Percentiles rank a stretch among this genome's conserved stretches.
Evolutionary conservation across 2,113 vertebrate genomes (phyloP).

Genomic region (Sinocyclocheilus maitianheensis): DNA sequence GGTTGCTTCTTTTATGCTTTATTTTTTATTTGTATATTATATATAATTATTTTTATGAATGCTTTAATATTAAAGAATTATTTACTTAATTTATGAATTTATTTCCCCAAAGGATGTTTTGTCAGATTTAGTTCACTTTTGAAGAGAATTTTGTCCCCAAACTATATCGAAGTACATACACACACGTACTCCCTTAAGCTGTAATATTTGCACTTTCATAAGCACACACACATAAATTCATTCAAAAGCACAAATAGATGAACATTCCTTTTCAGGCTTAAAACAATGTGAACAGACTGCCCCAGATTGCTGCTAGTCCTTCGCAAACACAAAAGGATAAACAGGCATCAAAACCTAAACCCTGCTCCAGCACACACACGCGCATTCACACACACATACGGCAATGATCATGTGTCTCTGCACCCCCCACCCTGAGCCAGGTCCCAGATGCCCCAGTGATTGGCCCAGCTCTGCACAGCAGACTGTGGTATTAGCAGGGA

Average conservation of each 20-base stretch:
- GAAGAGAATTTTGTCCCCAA: background rate
- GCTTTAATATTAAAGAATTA: too few species aligned
- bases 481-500: slow-evolving; percentile 66
- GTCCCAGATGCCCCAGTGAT: slow-evolving; percentile 79
- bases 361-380: background rate
- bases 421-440: slow-evolving; percentile 49
- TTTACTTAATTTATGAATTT: too few species aligned
- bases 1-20: too few species aligned
- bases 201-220: slow-evolving; percentile 4
- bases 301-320: slow-evolving; percentile 64
- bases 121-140: background rate
- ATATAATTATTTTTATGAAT: too few species aligned
- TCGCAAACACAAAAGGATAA: slow-evolving; percentile 54
- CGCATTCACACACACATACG: slow-evolving; percentile 41
- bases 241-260: slow-evolving; percentile 53
- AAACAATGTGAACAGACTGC: slow-evolving; percentile 31
- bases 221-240: slow-evolving; percentile 31
- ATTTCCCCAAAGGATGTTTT: too few species aligned
- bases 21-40: too few species aligned
- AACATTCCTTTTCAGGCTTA: background rate
- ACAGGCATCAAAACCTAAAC: slow-evolving; percentile 47
- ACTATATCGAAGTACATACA: slow-evolving; percentile 3
- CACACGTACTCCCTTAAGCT: background rate
- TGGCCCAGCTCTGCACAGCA: slow-evolving; percentile 81
- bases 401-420: slow-evolving; percentile 50